These are phyloP conservation scores for Polydrusus cervinus DNA, from an alignment of 2,888 invertebrate genomes.

Conservation along the genomic window DNA sequence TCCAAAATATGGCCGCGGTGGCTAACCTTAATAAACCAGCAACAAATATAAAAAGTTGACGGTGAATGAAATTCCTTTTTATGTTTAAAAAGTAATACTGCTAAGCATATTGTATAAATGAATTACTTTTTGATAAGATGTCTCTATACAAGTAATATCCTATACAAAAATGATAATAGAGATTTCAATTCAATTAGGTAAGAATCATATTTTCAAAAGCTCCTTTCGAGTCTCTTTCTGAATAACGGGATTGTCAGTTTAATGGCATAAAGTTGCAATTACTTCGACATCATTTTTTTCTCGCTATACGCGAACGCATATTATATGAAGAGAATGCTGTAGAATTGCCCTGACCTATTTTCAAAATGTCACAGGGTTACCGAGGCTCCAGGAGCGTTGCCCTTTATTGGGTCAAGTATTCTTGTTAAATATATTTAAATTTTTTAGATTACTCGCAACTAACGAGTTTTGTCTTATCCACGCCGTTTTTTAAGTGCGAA, in stretches of 20 bases:
- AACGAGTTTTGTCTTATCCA: too few relatives aligned
- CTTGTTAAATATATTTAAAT: neutral
- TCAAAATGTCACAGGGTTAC: slow-evolving; percentile 41
- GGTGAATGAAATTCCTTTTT: too few relatives aligned
- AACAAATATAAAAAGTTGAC: too few relatives aligned
- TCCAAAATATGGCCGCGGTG: too few relatives aligned
- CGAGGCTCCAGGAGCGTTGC: slow-evolving; percentile 38
- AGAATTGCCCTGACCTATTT: slow-evolving; percentile 32
- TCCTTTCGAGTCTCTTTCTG: neutral
- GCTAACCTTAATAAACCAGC: too few relatives aligned
- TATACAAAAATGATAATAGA: too few relatives aligned
- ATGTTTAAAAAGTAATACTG: too few relatives aligned
- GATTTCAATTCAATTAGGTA: neutral
- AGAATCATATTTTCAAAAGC: slow-evolving; percentile 1
- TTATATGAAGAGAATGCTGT: slow-evolving; percentile 1
- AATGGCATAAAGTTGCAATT: neutral
- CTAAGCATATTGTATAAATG: too few relatives aligned
- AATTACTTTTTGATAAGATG: too few relatives aligned
- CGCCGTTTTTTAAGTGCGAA: too few relatives aligned
- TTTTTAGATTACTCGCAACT: neutral
- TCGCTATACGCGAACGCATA: slow-evolving; percentile 4
- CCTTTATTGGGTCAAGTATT: slow-evolving; percentile 9
- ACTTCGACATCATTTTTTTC: neutral
- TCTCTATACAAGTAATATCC: too few relatives aligned
- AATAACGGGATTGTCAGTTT: neutral